Percentiles rank a stretch among this genome's conserved stretches.
Evolutionary conservation across 2,888 invertebrate genomes (phyloP).

Genomic region (Cheilosia scutellata): DNA sequence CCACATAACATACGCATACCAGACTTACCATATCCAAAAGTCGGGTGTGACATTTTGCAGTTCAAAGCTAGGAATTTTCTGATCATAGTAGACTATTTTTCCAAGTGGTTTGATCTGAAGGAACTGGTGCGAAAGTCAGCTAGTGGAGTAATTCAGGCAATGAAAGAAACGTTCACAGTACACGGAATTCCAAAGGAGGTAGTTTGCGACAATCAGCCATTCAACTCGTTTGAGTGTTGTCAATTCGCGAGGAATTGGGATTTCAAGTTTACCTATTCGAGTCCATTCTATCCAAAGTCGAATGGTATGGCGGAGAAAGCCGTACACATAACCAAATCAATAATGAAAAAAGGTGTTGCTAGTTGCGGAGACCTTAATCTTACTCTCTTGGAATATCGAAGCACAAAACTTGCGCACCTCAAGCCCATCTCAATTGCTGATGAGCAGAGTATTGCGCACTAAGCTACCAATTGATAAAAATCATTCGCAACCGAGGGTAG

Average conservation of each 20-base stretch:
- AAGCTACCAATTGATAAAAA: background rate
- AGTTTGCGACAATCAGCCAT: constrained; percentile 14
- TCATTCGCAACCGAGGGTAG: no score
- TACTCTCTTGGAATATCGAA: constrained; percentile 12
- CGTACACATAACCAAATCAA: constrained; percentile 18
- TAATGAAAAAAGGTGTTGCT: background rate
- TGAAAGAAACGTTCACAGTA: constrained; percentile 20
- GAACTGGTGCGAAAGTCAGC: background rate
- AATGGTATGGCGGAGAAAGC: constrained; percentile 36
- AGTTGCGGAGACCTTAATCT: background rate
- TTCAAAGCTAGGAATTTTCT: constrained; percentile 18
- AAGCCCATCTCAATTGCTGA: constrained; percentile 3
- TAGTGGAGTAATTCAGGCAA: background rate
- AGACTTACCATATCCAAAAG: constrained; percentile 13
- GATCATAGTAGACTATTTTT: constrained; percentile 26
- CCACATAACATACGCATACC: constrained; percentile 18
- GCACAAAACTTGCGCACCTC: background rate
- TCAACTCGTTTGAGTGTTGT: constrained; percentile 18
- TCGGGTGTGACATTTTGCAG: constrained; percentile 21
- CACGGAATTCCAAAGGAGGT: constrained; percentile 25
- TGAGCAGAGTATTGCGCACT: constrained; percentile 1
- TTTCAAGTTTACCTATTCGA: constrained; percentile 25
- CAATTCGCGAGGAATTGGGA: constrained; percentile 34
- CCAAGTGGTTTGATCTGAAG: constrained; percentile 31
- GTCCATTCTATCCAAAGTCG: constrained; percentile 25